Percentiles rank a stretch among this genome's conserved stretches.
phyloP scores from a whole-genome alignment of 2,113 vertebrate genomes.

The Trochalopteron elliotii region DNA sequence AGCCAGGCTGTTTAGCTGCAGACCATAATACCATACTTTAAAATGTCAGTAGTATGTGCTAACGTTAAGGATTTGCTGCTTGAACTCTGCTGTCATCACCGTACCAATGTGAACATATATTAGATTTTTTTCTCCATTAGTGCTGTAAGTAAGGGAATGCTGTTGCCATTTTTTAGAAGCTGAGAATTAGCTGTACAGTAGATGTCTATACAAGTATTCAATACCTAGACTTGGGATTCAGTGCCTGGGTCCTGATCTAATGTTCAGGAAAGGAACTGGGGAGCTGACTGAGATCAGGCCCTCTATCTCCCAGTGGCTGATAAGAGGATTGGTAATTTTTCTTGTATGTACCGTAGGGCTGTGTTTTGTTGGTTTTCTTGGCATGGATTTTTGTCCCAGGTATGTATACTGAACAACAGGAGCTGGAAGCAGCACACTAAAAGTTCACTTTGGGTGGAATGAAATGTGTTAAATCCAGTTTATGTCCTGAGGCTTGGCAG shows the following conservation, averaged over 20 bases:
- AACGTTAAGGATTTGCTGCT: not conserved
- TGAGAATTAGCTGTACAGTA: not conserved
- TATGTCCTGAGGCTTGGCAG: not conserved
- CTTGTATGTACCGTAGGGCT: not conserved
- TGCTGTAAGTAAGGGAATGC: not conserved
- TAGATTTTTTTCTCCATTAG: not conserved
- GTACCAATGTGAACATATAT: not conserved
- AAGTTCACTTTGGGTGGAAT: not conserved
- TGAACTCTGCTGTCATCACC: not conserved
- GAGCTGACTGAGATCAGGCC: not conserved
- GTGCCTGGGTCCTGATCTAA: not conserved
- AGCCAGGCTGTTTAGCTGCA: not conserved
- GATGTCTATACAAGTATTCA: not conserved
- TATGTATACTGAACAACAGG: not conserved
- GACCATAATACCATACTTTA: not conserved
- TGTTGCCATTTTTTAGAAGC: not conserved
- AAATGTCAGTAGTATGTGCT: not conserved
- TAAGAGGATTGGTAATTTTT: not conserved
- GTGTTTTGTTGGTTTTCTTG: not conserved
- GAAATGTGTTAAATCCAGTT: not conserved
- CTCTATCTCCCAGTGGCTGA: not conserved
- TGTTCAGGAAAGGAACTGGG: not conserved
- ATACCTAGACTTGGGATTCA: not conserved
- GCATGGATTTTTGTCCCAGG: not conserved
- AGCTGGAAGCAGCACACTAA: not conserved